phyloP scores from a whole-genome alignment of 2,888 invertebrate species.

The Merodon equestris region DNA sequence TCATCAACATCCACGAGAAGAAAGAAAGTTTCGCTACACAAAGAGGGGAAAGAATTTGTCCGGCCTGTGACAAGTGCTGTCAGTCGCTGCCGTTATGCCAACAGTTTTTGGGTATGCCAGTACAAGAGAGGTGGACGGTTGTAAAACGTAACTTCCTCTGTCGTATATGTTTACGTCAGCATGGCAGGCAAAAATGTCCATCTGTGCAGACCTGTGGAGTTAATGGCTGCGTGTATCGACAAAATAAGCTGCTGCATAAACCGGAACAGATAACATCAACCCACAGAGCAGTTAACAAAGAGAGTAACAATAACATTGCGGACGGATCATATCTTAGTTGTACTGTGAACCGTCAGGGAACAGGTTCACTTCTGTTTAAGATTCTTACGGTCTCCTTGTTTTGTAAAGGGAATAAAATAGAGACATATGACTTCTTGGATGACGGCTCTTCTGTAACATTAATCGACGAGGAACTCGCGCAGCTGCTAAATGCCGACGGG shows the following conservation, averaged over 20 bases:
- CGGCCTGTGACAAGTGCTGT: slow-evolving; percentile 2
- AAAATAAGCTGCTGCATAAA: slow-evolving; percentile 49
- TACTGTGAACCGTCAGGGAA: background rate
- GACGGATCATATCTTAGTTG: background rate
- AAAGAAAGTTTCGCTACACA: background rate
- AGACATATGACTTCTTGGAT: slow-evolving; percentile 24
- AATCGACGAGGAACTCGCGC: background rate
- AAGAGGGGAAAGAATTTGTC: background rate
- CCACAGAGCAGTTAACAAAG: slow-evolving; percentile 3
- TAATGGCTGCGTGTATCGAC: slow-evolving; percentile 36
- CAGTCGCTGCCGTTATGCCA: slow-evolving; percentile 9
- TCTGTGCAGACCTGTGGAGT: slow-evolving; percentile 26
- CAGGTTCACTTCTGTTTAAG: slow-evolving; percentile 5
- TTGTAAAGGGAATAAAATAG: background rate
- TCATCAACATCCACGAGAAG: slow-evolving; percentile 18
- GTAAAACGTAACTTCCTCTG: slow-evolving; percentile 31
- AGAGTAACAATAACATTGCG: background rate
- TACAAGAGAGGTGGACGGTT: slow-evolving; percentile 40
- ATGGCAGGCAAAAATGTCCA: slow-evolving; percentile 38
- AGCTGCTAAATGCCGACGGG: slow-evolving; percentile 1
- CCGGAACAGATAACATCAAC: background rate
- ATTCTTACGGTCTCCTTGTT: slow-evolving; percentile 13
- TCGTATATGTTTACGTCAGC: slow-evolving; percentile 40
- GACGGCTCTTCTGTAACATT: slow-evolving; percentile 29
- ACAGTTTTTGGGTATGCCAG: slow-evolving; percentile 5